Evolutionary conservation across 2,888 invertebrate species (phyloP), one percentile per base, ranked within the genome.

Genomic region (Biston stratarius): DNA sequence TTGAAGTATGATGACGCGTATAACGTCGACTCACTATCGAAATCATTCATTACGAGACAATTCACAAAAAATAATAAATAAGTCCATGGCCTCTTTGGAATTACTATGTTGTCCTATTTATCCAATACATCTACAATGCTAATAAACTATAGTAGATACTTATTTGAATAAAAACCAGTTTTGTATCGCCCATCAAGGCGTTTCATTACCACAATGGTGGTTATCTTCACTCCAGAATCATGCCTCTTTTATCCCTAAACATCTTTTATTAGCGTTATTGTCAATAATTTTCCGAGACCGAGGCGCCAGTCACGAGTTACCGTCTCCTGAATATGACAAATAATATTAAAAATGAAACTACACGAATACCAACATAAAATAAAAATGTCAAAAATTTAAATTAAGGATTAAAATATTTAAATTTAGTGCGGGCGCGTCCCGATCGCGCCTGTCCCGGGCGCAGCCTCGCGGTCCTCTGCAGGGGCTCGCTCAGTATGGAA

Each of bases 381-480:
- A 94, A 94, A 94, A 94, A 94, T 92, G 94, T 93, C 93, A 94
- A 92, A 94, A 94, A 93, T 93, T 94, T 93, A 93, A 94, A 94
- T 93, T 94, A 93, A 94, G 93, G 93, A 93, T 93, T 94, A 93
- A 94, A 94, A 93, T 94, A 94, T 94, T 94, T 87, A 93, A 94
- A 94, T 94, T 94, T 94, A 94, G 93, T 94, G 90, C 92, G 90
- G 86, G 84, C 87, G 87, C 83, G 86, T 88, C 90, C 87, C 85
- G 86, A 83, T 81, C 86, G 84, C 84, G 86, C 83, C 79, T 78
- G 77, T 71, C 74, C 75, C 74, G 79, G 67, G 71, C 74, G 73
- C 70, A 64, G 71, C 64, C 64, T 64, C 70, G 74, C 69, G 75
- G 68, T 59, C 64, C 71, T 55, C 64, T 52, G 70, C 66, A 60